Percentiles rank a stretch among this genome's conserved stretches.
phyloP scores from a whole-genome alignment of 2,797 vertebrate species.

The Avahi laniger region DNA sequence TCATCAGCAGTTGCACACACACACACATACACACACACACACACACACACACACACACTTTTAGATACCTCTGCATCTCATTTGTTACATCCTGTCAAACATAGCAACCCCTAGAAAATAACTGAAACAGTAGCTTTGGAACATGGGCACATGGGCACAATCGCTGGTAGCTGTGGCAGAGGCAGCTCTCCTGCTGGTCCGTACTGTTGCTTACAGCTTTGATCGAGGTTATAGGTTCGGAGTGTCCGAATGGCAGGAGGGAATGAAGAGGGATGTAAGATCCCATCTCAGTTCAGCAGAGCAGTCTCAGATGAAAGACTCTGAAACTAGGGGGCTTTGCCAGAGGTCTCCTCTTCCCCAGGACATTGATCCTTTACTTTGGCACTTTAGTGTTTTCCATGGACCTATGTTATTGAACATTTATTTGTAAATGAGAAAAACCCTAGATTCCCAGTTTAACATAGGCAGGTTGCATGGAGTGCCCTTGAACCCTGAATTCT shows the following conservation, averaged over 20 bases:
- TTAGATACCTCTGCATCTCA: not conserved
- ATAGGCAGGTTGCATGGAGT: not conserved
- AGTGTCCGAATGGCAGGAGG: not conserved
- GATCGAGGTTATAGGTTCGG: not conserved
- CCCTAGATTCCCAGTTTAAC: not conserved
- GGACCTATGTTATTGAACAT: not conserved
- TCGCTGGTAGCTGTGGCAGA: not conserved
- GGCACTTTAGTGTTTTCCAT: not conserved
- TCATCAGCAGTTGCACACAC: not conserved
- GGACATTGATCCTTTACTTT: not conserved
- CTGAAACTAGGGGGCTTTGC: not conserved
- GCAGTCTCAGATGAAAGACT: not conserved
- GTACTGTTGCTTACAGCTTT: not conserved
- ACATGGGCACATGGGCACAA: not conserved
- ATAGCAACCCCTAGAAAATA: not conserved
- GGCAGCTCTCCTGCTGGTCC: not conserved
- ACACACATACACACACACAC: no score
- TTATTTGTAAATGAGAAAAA: not conserved
- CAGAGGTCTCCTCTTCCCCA: not conserved
- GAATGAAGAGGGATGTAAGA: not conserved
- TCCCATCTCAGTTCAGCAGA: not conserved
- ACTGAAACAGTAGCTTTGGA: not conserved
- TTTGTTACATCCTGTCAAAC: not conserved
- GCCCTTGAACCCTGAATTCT: not conserved
- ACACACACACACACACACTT: not conserved